Percentiles rank a stretch among this genome's conserved stretches.
These are phyloP conservation scores for Rachycentron canadum DNA, from an alignment of 2,797 vertebrate genomes.

Conservation along the genomic window DNA sequence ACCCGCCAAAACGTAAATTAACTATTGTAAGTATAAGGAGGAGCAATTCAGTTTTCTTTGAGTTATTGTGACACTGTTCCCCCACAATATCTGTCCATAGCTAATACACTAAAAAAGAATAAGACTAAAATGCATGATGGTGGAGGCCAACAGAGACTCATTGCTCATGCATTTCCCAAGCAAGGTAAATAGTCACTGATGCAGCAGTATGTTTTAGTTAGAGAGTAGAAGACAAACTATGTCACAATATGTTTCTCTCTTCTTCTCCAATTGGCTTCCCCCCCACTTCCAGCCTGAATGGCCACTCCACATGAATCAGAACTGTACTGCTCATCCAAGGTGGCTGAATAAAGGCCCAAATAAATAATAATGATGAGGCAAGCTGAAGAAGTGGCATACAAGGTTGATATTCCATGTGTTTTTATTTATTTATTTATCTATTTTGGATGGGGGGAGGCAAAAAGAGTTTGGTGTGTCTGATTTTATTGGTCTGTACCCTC, in stretches of 20 bases:
- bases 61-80: slow-evolving; percentile 4
- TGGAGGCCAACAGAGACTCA: neutral
- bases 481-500: neutral
- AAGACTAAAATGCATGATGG: neutral
- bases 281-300: neutral
- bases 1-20: neutral
- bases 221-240: slow-evolving; percentile 10
- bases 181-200: slow-evolving; percentile 5
- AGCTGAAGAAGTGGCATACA: slow-evolving; percentile 18
- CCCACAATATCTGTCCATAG: neutral
- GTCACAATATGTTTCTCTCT: neutral
- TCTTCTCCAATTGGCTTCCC: slow-evolving; percentile 6
- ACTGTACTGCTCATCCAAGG: neutral
- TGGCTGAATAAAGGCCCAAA: slow-evolving; percentile 10
- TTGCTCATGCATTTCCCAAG: slow-evolving; percentile 1
- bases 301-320: slow-evolving; percentile 26
- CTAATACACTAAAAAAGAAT: neutral
- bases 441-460: neutral
- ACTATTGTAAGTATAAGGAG: neutral
- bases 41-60: neutral
- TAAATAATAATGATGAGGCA: slow-evolving; percentile 50
- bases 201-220: slow-evolving; percentile 3
- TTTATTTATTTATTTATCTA: neutral
- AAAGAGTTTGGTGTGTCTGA: slow-evolving; percentile 1
- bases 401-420: slow-evolving; percentile 26